These are phyloP conservation scores for Diarsia rubi DNA, from an alignment of 2,888 invertebrate genomes.

Conservation along the genomic window DNA sequence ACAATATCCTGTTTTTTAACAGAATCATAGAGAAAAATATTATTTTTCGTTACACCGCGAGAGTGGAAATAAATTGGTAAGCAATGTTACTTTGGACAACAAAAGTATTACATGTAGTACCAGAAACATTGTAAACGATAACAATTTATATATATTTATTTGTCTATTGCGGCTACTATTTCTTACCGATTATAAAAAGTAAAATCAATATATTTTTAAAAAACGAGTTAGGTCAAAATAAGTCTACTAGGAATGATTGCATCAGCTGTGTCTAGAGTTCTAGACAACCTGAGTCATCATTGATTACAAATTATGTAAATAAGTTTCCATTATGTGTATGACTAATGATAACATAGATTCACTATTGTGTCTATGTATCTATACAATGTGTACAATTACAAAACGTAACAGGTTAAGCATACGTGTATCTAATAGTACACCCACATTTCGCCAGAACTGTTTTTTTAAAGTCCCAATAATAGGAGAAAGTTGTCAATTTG, in stretches of 20 bases:
- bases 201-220: conserved; percentile 1
- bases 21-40: not conserved
- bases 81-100: not conserved
- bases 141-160: no score
- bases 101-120: not conserved
- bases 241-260: conserved; percentile 12
- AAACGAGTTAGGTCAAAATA: conserved; percentile 4
- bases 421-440: not conserved
- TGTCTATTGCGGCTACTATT: not conserved
- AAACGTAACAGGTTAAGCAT: not conserved
- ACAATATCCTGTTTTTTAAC: not conserved
- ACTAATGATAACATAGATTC: conserved; percentile 18
- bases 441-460: not conserved
- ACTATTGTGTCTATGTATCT: conserved; percentile 5
- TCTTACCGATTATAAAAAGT: not conserved
- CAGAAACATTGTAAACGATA: not conserved
- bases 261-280: conserved; percentile 1
- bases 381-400: not conserved
- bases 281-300: conserved; percentile 30
- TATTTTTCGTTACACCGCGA: not conserved
- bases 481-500: not conserved
- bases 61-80: not conserved
- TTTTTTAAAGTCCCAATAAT: not conserved
- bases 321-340: conserved; percentile 25
- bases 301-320: conserved; percentile 32